Evolutionary conservation across 2,797 vertebrate genomes (phyloP), one percentile per base, ranked within the genome.

Genomic region (Scleropages formosus): DNA sequence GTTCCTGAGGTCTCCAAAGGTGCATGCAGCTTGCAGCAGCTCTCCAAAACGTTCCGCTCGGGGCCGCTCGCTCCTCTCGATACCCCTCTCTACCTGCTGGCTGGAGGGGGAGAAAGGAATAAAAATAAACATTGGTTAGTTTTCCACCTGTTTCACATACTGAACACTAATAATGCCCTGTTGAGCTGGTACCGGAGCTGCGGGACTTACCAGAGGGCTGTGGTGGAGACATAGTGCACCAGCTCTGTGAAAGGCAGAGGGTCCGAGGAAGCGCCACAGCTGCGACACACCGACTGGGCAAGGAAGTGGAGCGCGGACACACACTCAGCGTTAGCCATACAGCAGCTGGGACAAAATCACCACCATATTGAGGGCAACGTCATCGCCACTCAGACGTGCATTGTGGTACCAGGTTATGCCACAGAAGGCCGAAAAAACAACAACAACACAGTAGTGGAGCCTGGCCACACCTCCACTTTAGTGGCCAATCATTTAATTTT

Each of bases 141-240:
- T 10, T 12, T 12, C 49, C 7, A 9, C 49, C 9, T 51, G 15
- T 20, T 69, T 18, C 20, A 69, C 67, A 49, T 49, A 69, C 22
- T 3, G 47, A 27, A 24, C 69, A 13, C 9, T 27, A 24, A 1
- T 20, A 20, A 53, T 1, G 8, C n/a, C 22, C 22, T 47, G 49
- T 11, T 4, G 46, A 70, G 12, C 12, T 9, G 56, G 10, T 11
- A 53, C 56, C 11, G 11, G 18, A 8, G n/a, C 8, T 15, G 59
- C 4, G 22, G 63, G 26, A 72, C 93, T 95, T 94, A 99, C 98
- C 98, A 98, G 73, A 99, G 91, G 75, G 96, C 95, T 22, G 95
- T 98, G 80, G 93, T 98, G 80, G 97, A 99, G 91, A 99, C 94
- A 59, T 99, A 99, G 87, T 96, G 95, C 78, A 99, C 98, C 78